Base-by-base conservation (phyloP, 2,113 vertebrate species). In the Aythya baeri region DNA sequence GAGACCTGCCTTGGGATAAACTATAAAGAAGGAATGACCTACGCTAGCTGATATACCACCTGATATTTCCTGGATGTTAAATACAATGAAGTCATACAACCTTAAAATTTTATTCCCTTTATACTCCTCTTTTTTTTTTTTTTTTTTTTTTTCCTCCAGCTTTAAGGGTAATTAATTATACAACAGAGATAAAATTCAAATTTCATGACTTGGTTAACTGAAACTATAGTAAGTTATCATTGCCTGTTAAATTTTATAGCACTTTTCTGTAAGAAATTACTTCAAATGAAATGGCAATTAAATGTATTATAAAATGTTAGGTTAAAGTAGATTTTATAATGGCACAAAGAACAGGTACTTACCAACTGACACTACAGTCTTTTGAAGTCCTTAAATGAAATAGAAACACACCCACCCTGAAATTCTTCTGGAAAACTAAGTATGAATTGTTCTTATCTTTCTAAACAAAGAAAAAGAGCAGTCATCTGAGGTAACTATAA, bases 241-340 rank as follows among this genome's bases (percentile, higher is more conserved):
- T 96, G 88, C 36, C 70, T 59, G 62, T 95, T 96, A 95, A 96
- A 79, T 84, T 95, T 96, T 93, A 90, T 78, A 84, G 13, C 11
- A 16, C 31, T 90, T 87, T 89, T 87, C 86, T 68, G 59, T 59
- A 57, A 63, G 41, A 71, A 81, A 87, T 86, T 52, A 61, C 23
- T 84, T 74, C 54, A 96, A 96, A 94, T 93, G 82, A 91, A 95
- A 97, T 36, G 38, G 41, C 55, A 95, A 75, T 93, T 71, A 92
- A 83, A 93, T 91, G 17, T 80, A 52, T 63, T 9, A 18, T 78
- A 89, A 91, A 92, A 83, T 73, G 34, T 88, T 88, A 86, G 11
- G 13, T 67, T 78, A 84, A 80, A 58, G 32, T 62, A 89, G 77
- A 17, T 89, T 89, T 92, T 76, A 41, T 79, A 94, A 87, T 21